Base-by-base conservation (phyloP, 2,113 vertebrate genomes). In the Beaufortia kweichowensis region DNA sequence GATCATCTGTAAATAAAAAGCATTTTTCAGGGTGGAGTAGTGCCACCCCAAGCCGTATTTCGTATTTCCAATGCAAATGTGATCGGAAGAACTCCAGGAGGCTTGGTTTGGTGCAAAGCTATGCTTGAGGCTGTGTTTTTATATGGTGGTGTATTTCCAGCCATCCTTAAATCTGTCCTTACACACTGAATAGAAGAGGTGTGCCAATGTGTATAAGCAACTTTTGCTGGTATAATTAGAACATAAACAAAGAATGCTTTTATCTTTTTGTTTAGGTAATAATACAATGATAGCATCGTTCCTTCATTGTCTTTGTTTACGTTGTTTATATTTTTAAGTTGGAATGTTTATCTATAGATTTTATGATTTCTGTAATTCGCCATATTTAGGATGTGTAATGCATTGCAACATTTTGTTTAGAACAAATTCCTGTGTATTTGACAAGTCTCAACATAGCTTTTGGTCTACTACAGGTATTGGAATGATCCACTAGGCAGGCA, bases 391-490 rank as follows among this genome's bases (percentile, higher is more conserved):
- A 35, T 11, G 31, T 43, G 57, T 31, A 48, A 61, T 23, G 71
- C 57, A 60, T 62, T 74, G 71, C 56, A 60, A 74, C 53, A 21
- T 67, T 17, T 81, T 67, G 75, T 81, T 60, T 50, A 26, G 53
- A 41, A 41, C 24, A 61, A 73, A 53, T 74, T 74, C 71, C 12
- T 23, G 24, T 77, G 41, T 77, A 55, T 55, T 39, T 75, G 69
- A 81, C 75, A 59, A 75, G 80, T 67, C 80, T 67, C 48, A 75
- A 69, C 80, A 81, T 56, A 81, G 48, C 75, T 61, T 17, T 39
- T 59, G 62, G 60, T 75, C 24, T 1, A 19, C 69, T 77, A 15
- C 53, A 33, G 41, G 43, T 43, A 46, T 55, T 68, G 31, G 61
- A 61, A 59, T 64, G 64, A 67, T 67, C 33, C 48, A 68, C n/a